Evolutionary conservation across 2,113 vertebrate species (phyloP).

Genomic region (Theristicus caerulescens): DNA sequence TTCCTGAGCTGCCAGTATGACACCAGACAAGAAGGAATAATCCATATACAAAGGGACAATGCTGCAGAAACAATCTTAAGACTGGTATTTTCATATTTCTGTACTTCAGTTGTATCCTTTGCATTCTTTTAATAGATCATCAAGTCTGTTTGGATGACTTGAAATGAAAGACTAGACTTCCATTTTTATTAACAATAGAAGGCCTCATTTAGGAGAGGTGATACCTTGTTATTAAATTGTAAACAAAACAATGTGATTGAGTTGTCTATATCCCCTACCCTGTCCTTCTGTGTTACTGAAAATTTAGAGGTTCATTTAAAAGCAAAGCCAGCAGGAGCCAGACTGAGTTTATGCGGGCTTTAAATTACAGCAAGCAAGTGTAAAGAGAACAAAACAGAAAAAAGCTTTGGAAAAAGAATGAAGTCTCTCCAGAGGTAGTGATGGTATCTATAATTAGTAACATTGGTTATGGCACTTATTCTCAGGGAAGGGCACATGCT

Average conservation of each 20-base stretch:
- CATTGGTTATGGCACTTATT: neutral
- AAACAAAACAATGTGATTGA: neutral
- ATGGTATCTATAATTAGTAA: neutral
- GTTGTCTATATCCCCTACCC: neutral
- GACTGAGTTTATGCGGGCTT: neutral
- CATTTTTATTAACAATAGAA: neutral
- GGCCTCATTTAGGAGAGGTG: neutral
- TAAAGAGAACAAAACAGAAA: neutral
- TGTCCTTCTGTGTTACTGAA: neutral
- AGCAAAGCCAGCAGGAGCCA: neutral
- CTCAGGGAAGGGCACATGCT: neutral
- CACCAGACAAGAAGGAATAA: neutral
- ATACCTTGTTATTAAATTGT: neutral
- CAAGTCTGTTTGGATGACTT: neutral
- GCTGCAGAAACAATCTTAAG: neutral
- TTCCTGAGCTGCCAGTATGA: neutral
- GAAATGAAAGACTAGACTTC: neutral
- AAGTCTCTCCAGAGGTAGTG: neutral
- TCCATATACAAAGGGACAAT: neutral
- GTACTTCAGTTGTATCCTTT: neutral
- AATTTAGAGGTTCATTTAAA: conserved; percentile 1
- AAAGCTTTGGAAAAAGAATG: neutral
- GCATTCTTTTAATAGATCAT: neutral
- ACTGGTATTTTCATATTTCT: neutral
- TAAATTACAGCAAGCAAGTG: neutral